Conservation (phyloP, 2,113 vertebrate genomes). For the Mesembrinibis cayennensis region DNA sequence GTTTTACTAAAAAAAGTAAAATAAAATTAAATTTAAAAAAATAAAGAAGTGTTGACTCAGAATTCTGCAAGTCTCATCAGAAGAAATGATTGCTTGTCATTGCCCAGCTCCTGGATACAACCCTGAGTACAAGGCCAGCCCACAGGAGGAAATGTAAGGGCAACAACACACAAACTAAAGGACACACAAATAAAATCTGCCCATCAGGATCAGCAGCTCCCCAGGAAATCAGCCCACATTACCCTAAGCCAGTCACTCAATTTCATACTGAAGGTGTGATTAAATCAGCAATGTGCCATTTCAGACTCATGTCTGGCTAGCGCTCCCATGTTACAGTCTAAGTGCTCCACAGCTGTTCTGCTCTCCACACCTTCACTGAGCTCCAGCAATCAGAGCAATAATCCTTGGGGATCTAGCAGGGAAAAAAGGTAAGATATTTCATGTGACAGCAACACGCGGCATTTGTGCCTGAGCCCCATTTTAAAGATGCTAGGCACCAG, state of each 20-base stretch:
- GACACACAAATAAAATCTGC: not conserved
- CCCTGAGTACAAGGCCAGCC: not conserved
- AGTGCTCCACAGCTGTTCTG: not conserved
- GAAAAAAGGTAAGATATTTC: not conserved
- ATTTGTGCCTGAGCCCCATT: not conserved
- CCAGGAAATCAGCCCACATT: not conserved
- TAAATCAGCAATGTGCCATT: not conserved
- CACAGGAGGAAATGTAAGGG: not conserved
- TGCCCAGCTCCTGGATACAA: not conserved
- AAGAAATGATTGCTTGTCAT: not conserved
- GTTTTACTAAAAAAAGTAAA: not conserved
- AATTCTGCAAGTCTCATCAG: not conserved
- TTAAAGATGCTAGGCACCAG: not conserved
- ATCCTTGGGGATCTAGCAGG: not conserved
- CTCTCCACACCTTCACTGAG: not conserved
- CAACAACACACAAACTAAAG: not conserved
- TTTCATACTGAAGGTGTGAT: not conserved
- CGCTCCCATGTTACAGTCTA: not conserved
- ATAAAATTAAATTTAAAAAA: not conserved
- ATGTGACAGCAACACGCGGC: not conserved
- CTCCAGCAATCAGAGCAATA: not conserved
- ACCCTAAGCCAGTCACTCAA: fast-evolving
- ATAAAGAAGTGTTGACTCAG: not conserved
- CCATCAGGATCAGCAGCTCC: not conserved
- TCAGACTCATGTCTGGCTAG: not conserved